Conservation (phyloP, 2,888 invertebrate genomes). For the Nephrotoma appendiculata region DNA sequence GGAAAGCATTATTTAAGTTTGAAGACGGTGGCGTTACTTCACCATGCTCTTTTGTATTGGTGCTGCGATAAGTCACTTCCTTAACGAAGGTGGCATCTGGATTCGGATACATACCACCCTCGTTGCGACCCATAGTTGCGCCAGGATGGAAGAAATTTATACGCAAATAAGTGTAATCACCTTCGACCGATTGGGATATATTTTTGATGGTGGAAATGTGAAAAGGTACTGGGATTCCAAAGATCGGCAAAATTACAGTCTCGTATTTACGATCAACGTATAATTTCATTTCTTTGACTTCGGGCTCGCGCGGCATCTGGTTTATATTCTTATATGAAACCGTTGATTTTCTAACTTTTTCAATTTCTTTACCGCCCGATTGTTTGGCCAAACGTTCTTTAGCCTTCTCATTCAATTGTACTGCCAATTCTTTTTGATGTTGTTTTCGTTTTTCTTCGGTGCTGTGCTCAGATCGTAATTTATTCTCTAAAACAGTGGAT, state of each 20-base stretch:
- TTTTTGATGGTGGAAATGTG: slow-evolving; percentile 99
- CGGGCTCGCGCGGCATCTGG: slow-evolving; percentile 86
- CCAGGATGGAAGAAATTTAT: slow-evolving; percentile 99
- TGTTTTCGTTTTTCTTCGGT: slow-evolving; percentile 94
- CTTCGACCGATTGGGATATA: slow-evolving; percentile 95
- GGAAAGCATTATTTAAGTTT: slow-evolving; percentile 91
- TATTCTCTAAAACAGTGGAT: slow-evolving; percentile 84
- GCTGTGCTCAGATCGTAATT: slow-evolving; percentile 84
- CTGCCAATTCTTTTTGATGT: slow-evolving; percentile 90
- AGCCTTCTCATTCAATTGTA: slow-evolving; percentile 82
- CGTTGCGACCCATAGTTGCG: slow-evolving; percentile 86
- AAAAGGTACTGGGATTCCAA: slow-evolving; percentile 91
- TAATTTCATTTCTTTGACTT: slow-evolving; percentile 84
- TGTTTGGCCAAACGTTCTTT: slow-evolving; percentile 82
- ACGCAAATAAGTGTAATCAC: slow-evolving; percentile 94
- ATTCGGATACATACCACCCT: slow-evolving; percentile 79
- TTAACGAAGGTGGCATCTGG: slow-evolving; percentile 96
- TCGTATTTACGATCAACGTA: slow-evolving; percentile 96
- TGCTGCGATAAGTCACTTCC: slow-evolving; percentile 95
- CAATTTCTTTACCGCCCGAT: slow-evolving; percentile 68
- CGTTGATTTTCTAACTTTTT: slow-evolving; percentile 85
- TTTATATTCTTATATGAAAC: slow-evolving; percentile 85
- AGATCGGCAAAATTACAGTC: slow-evolving; percentile 94
- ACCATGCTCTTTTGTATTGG: slow-evolving; percentile 94
- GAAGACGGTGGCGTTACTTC: slow-evolving; percentile 87